A percentile compares a stretch with the other conserved stretches of the same genome.
phyloP scores from a whole-genome alignment of 2,113 vertebrate genomes.

The Pimephales promelas region DNA sequence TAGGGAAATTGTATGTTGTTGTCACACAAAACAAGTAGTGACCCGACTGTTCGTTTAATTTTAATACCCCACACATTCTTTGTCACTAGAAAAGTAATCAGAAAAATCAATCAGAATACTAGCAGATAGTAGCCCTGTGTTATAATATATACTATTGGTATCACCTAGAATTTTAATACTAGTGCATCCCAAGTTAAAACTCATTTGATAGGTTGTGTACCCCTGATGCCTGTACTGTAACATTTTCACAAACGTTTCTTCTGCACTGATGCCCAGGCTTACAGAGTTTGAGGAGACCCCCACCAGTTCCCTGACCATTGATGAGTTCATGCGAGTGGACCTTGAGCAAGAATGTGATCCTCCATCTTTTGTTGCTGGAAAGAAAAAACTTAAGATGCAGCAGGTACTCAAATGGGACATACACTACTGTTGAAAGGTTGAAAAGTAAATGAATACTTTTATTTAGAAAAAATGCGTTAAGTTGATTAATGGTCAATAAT shows the following conservation, averaged over 20 bases:
- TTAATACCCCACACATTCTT: background rate
- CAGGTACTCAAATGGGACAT: constrained; percentile 75
- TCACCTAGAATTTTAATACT: background rate
- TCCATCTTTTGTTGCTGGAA: constrained; percentile 90
- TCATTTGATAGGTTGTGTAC: background rate
- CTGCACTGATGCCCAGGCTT: constrained; percentile 72
- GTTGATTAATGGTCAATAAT: too few species aligned
- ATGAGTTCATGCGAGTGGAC: constrained; percentile 97
- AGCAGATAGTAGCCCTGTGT: too few species aligned
- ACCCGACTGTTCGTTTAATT: background rate
- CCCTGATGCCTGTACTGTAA: background rate
- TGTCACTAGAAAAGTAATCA: background rate
- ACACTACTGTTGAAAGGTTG: background rate
- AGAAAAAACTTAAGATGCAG: constrained; percentile 86
- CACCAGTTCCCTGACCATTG: constrained; percentile 95
- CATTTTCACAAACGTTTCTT: background rate
- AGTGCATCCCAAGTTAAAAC: background rate
- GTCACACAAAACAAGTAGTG: background rate
- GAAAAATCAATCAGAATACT: too few species aligned
- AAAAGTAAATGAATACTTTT: background rate
- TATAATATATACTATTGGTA: background rate
- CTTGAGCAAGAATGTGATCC: constrained; percentile 95
- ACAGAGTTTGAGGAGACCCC: constrained; percentile 98
- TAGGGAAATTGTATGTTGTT: background rate
- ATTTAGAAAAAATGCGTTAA: background rate